Evolutionary conservation across 2,113 vertebrate genomes (phyloP).

Genomic region (Peromyscus californicus): DNA sequence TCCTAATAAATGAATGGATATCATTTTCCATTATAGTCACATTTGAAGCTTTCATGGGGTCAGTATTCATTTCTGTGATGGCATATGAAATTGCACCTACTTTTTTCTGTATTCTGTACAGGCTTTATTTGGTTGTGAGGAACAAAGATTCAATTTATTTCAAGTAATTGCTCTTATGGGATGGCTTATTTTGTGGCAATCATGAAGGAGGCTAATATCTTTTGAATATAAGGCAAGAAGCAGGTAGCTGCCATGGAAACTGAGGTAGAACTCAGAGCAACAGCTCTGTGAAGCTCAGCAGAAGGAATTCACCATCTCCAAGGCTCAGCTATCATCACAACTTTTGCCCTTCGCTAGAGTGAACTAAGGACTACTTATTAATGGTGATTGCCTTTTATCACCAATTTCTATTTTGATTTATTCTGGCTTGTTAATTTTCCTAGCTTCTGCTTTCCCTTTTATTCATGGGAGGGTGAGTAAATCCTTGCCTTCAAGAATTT

Average conservation of each 20-base stretch:
- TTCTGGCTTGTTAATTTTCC: background rate
- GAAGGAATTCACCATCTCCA: background rate
- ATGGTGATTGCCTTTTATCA: background rate
- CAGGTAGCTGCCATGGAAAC: background rate
- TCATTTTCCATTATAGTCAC: background rate
- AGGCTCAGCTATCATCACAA: background rate
- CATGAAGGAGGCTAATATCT: background rate
- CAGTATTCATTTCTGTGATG: background rate
- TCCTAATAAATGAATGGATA: background rate
- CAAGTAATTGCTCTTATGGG: background rate
- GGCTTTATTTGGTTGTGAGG: background rate
- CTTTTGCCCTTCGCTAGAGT: background rate
- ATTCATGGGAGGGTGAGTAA: background rate
- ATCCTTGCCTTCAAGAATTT: background rate
- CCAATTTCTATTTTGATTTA: background rate
- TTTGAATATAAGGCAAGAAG: background rate
- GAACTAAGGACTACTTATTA: background rate
- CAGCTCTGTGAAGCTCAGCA: background rate
- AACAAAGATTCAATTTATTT: slow-evolving; percentile 2
- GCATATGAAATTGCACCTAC: background rate
- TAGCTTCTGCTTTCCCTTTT: background rate
- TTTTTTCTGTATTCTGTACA: background rate
- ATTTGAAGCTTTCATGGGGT: background rate
- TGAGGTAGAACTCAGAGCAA: background rate
- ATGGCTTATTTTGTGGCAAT: background rate